phyloP scores from a whole-genome alignment of 2,888 invertebrate species.

The Punctoribates punctum region DNA sequence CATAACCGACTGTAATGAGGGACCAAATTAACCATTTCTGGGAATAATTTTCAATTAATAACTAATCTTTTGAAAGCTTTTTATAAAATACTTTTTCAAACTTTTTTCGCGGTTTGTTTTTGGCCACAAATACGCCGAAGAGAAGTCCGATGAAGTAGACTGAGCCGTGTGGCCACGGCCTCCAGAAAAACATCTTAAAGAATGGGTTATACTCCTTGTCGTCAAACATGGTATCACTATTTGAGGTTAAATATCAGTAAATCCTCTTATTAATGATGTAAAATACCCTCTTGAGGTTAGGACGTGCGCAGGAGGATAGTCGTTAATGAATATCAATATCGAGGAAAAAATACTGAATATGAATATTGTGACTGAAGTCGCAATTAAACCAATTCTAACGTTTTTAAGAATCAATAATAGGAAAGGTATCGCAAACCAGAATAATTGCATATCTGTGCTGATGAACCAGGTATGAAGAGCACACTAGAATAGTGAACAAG shows the following conservation, averaged over 20 bases:
- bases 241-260: too few species aligned
- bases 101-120: conserved; percentile 4
- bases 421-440: conserved; percentile 19
- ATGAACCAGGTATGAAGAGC: conserved; percentile 44
- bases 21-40: conserved; percentile 22
- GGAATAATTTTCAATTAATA: not conserved
- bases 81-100: not conserved
- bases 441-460: conserved; percentile 43
- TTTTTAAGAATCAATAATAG: conserved; percentile 5
- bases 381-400: not conserved
- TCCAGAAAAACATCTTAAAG: conserved; percentile 11
- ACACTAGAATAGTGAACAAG: conserved; percentile 25
- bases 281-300: conserved; percentile 36
- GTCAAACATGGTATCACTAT: conserved; percentile 28
- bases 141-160: conserved; percentile 29
- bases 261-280: not conserved
- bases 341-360: not conserved
- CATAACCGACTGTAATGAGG: not conserved
- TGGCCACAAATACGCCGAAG: conserved; percentile 8
- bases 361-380: conserved; percentile 3
- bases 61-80: not conserved
- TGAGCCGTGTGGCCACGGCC: conserved; percentile 34
- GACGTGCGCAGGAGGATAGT: conserved; percentile 30
- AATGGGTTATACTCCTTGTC: not conserved
- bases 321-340: not conserved